Base-by-base conservation (phyloP, 1,140 invertebrate genomes). In the Bombus affinis region DNA sequence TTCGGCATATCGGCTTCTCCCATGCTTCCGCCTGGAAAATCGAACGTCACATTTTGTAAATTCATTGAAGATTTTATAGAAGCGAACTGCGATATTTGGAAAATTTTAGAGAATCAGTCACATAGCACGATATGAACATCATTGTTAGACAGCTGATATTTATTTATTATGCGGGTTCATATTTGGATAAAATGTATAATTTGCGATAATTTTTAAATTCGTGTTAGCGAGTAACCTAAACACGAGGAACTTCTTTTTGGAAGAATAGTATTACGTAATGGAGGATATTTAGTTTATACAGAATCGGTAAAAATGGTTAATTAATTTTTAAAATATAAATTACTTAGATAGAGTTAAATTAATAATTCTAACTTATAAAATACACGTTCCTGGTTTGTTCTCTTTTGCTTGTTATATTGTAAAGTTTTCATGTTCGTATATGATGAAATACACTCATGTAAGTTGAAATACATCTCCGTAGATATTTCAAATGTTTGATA, bases 1-100 rank as follows among this genome's bases (percentile, higher is more conserved):
- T 96, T 95, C 76, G 96, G 95, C 47, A 94, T 91, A 6, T 96
- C 95, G 15, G 94, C 83, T 95, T 96, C 92, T 86, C 95, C 92
- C 89, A 95, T 94, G 37, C 95, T 95, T 75, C 95, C 94, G 15
- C 95, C 95, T 95, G 25, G 0, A 22, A 32, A 53, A 57, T 77
- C 8, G 2, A 74, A n/a, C 4, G 18, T 47, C 15, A 6, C 10
- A 42, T 72, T 39, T 39, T 70, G 2, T 68, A 35, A 1, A 18
- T 68, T 37, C 8, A 15, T 18, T 1, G n/a, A 35, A 66, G 3
- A n/a, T n/a, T 35, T 35, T 15, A 2, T 8, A 53, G 5, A 22
- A 53, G 18, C 2, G 65, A 66, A n/a, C 12, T n/a, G 2, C 4
- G 28, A n/a, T 62, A 2, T n/a, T 62, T 13, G 28, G 28, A 62